A percentile compares a stretch with the other conserved stretches of the same genome.
Conservation (phyloP, 1,140 invertebrate species). For the Diabrotica virgifera region DNA sequence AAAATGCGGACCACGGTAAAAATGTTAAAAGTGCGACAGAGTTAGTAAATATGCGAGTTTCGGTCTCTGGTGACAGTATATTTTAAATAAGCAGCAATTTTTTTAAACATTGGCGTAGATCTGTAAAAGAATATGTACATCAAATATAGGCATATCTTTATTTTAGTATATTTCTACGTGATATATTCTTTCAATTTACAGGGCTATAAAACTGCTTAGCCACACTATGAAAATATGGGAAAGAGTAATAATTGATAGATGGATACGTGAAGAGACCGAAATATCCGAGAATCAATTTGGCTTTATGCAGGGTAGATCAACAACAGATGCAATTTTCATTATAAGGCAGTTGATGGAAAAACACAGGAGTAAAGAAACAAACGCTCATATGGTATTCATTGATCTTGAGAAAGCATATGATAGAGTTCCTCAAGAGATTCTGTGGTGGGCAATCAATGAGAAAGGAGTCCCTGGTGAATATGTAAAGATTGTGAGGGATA, state of each 20-base stretch:
- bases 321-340: too few relatives aligned
- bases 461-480: neutral
- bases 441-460: neutral
- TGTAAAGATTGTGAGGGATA: neutral
- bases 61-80: constrained; percentile 42
- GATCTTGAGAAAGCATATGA: too few relatives aligned
- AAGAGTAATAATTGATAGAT: too few relatives aligned
- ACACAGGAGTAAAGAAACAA: too few relatives aligned
- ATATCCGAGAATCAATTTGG: too few relatives aligned
- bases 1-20: constrained; percentile 25
- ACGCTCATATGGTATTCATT: too few relatives aligned
- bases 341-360: too few relatives aligned
- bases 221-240: too few relatives aligned
- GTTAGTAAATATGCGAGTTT: constrained; percentile 45
- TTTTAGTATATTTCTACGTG: neutral
- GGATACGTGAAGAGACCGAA: too few relatives aligned
- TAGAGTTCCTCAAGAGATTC: too few relatives aligned
- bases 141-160: neutral
- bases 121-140: too few relatives aligned
- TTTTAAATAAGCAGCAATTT: constrained; percentile 42
- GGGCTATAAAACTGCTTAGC: neutral
- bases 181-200: neutral
- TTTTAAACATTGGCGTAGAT: constrained; percentile 17
- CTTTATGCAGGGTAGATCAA: too few relatives aligned
- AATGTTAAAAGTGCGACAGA: constrained; percentile 41